These are phyloP conservation scores for Ceratothoa steindachneri DNA, from an alignment of 2,888 invertebrate species.

Conservation along the genomic window DNA sequence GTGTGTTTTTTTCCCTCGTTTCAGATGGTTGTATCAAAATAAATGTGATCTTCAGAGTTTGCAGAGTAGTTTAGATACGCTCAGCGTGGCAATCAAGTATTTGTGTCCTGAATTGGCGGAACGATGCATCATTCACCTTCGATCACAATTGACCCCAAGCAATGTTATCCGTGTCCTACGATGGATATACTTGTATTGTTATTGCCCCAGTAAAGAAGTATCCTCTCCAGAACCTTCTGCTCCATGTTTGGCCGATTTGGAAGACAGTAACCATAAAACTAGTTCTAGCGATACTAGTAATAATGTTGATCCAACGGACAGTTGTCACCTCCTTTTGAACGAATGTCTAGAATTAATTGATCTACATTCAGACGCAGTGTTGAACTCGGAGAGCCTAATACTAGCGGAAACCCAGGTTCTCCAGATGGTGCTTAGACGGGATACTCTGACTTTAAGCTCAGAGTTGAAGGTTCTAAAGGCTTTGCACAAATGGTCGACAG, in stretches of 20 bases:
- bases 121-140: constrained; percentile 65
- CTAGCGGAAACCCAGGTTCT: constrained; percentile 63
- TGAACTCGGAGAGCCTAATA: constrained; percentile 59
- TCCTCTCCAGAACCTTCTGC: constrained; percentile 27
- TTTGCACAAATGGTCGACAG: constrained; percentile 56
- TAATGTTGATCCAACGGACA: constrained; percentile 35
- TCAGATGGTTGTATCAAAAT: constrained; percentile 43
- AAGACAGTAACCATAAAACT: neutral
- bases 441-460: constrained; percentile 63
- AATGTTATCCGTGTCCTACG: constrained; percentile 66
- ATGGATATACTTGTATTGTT: constrained; percentile 15
- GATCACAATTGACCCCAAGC: constrained; percentile 61
- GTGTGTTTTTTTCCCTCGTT: too few relatives aligned
- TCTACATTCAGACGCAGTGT: constrained; percentile 58
- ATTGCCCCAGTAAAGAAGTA: too few relatives aligned
- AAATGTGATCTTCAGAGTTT: constrained; percentile 36
- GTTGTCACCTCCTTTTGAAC: constrained; percentile 63
- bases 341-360: constrained; percentile 66
- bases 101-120: constrained; percentile 66
- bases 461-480: constrained; percentile 61
- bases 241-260: constrained; percentile 21
- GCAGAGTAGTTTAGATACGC: constrained; percentile 61
- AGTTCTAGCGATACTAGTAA: neutral
- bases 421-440: constrained; percentile 61
- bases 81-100: constrained; percentile 71